A percentile compares a stretch with the other conserved stretches of the same genome.
Evolutionary conservation across 2,888 invertebrate genomes (phyloP).

Genomic region (Lampropteryx suffumata): DNA sequence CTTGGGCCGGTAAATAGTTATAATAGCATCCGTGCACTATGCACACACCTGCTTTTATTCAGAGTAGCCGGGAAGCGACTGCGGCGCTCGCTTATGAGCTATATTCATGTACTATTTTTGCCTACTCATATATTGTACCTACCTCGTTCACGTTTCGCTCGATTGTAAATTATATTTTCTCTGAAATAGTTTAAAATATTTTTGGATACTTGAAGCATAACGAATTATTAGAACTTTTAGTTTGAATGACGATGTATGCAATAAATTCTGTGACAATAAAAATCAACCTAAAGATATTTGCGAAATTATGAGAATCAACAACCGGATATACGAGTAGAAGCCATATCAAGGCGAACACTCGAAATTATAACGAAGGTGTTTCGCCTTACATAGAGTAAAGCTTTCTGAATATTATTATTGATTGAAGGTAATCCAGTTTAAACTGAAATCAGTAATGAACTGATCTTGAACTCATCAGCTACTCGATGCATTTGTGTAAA

Average conservation of each 20-base stretch:
- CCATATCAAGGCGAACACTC: no score
- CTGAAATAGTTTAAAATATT: no score
- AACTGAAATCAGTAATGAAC: not conserved
- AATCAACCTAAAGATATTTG: no score
- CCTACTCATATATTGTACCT: constrained; percentile 4
- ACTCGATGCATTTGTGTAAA: no score
- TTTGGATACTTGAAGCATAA: no score
- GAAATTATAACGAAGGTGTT: no score
- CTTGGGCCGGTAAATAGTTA: constrained; percentile 27
- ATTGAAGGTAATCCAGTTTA: constrained; percentile 6
- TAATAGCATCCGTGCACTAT: constrained; percentile 17
- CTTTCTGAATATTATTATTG: constrained; percentile 8
- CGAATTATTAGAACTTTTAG: no score
- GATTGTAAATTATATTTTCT: no score
- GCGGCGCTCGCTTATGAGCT: constrained; percentile 7
- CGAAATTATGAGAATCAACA: no score
- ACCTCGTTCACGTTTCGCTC: not conserved
- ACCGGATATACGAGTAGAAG: no score
- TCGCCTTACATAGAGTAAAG: not conserved
- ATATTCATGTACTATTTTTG: constrained; percentile 8
- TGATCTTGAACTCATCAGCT: constrained; percentile 1
- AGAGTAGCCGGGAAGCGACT: constrained; percentile 16
- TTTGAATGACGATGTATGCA: no score
- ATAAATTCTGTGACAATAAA: no score
- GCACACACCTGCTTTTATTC: constrained; percentile 30